A percentile compares a stretch with the other conserved stretches of the same genome.
Evolutionary conservation across 2,888 invertebrate species (phyloP).

Genomic region (Lacanobia oleracea): DNA sequence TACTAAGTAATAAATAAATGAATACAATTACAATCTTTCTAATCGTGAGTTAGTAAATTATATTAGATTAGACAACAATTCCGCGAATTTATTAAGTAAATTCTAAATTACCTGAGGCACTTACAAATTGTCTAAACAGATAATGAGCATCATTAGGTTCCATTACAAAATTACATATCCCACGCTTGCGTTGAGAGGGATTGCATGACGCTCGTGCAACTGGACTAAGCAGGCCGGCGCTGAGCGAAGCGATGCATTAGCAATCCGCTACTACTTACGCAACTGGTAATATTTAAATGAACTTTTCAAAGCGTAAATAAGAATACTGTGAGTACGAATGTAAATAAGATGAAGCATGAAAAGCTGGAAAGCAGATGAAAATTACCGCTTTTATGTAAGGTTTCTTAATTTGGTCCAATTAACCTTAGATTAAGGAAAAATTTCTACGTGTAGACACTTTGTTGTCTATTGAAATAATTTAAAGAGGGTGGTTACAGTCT

Average conservation of each 20-base stretch:
- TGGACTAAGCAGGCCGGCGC: constrained; percentile 22
- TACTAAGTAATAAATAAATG: constrained; percentile 6
- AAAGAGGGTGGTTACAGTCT: background rate
- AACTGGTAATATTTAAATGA: background rate
- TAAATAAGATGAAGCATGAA: background rate
- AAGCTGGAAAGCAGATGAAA: background rate
- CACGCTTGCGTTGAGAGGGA: constrained; percentile 17
- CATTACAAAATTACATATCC: constrained; percentile 55
- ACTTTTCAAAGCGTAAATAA: too few relatives aligned
- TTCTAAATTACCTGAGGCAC: constrained; percentile 20
- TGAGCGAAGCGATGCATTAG: constrained; percentile 18
- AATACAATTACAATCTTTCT: background rate
- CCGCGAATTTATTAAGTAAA: constrained; percentile 30
- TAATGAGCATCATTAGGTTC: constrained; percentile 47
- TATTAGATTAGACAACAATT: constrained; percentile 28
- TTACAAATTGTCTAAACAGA: constrained; percentile 34
- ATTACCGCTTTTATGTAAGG: background rate
- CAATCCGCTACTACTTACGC: constrained; percentile 30
- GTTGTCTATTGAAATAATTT: background rate
- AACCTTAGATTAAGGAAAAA: background rate
- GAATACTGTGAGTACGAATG: background rate
- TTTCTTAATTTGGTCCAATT: background rate
- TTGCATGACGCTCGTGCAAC: constrained; percentile 33
- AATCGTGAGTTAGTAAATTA: constrained; percentile 8
- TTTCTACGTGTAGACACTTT: background rate